A percentile compares a stretch with the other conserved stretches of the same genome.
Conservation (phyloP, 2,113 vertebrate genomes). For the Hyperopisus bebe region DNA sequence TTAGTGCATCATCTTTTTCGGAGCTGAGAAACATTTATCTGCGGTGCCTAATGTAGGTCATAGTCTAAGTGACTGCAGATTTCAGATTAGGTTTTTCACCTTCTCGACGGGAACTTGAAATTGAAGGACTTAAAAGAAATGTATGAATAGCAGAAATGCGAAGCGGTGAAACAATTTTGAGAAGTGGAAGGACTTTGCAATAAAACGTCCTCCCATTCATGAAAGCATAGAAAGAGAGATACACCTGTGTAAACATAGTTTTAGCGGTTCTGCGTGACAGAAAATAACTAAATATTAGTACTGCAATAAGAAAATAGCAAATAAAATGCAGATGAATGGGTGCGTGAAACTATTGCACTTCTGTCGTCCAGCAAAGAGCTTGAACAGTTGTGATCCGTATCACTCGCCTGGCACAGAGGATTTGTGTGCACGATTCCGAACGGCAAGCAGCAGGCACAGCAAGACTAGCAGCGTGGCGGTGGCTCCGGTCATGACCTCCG, state of each 20-base stretch:
- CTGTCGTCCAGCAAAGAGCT: not conserved
- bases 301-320: not conserved
- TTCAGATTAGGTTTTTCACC: not conserved
- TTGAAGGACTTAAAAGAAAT: not conserved
- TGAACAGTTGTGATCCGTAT: not conserved
- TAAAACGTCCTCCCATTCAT: not conserved
- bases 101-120: not conserved
- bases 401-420: conserved; percentile 74
- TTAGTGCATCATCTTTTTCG: not conserved
- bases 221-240: not conserved
- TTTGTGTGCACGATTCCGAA: conserved; percentile 56
- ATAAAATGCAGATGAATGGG: not conserved
- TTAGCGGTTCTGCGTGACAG: not conserved
- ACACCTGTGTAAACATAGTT: not conserved
- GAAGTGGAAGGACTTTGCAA: not conserved
- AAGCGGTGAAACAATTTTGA: not conserved
- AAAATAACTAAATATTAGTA: not conserved
- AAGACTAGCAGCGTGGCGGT: conserved; percentile 62
- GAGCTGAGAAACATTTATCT: not conserved
- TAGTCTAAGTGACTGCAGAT: not conserved
- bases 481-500: conserved; percentile 32
- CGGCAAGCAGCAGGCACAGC: conserved; percentile 58
- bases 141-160: not conserved
- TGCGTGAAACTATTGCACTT: not conserved
- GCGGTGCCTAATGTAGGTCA: not conserved